Conservation (phyloP, 37 sponge, comb jelly and placozoan genomes). For the Bolinopsis microptera region DNA sequence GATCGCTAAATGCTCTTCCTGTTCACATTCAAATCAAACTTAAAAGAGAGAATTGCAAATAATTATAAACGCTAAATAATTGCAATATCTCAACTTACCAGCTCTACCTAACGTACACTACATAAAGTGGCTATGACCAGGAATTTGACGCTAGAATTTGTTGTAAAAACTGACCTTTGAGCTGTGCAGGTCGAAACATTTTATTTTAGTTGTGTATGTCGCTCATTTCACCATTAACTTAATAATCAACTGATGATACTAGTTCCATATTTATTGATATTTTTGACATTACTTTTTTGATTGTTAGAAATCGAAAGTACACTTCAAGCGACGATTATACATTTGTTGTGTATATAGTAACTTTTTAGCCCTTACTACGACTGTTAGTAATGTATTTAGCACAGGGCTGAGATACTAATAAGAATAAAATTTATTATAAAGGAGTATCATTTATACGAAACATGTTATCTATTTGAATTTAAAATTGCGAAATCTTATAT, state of each 20-base stretch:
- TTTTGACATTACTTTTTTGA: background rate
- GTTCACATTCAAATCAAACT: no score
- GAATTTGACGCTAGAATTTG: no score
- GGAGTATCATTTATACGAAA: conserved; percentile 12
- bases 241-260: no score
- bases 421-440: conserved; percentile 10
- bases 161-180: no score
- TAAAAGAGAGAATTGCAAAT: no score
- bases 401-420: background rate
- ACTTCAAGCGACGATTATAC: background rate
- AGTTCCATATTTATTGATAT: background rate
- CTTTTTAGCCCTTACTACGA: background rate
- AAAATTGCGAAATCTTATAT: conserved; percentile 11
- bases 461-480: conserved; percentile 49
- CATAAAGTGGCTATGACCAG: no score
- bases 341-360: background rate
- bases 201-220: background rate
- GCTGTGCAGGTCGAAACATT: background rate
- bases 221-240: background rate
- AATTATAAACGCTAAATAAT: no score
- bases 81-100: no score
- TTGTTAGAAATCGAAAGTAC: no score
- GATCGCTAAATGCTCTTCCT: no score
- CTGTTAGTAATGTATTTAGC: background rate
- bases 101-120: no score